Evolutionary conservation across 64 coral and sea anemone species (phyloP).

Genomic region (Platygyra sinensis): DNA sequence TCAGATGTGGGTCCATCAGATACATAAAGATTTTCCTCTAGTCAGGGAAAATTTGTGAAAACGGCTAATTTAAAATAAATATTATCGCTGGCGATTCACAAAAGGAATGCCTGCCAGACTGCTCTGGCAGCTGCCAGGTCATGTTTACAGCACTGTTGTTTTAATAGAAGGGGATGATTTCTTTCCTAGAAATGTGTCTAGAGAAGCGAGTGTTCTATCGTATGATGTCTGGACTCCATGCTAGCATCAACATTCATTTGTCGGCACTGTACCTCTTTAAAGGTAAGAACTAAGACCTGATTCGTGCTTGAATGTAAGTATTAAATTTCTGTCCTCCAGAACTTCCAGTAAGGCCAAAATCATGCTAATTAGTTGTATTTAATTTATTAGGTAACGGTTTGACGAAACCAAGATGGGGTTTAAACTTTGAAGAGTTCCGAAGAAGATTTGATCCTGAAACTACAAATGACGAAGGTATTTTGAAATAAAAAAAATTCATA

Average conservation of each 20-base stretch:
- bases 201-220: slow-evolving; percentile 98
- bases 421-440: slow-evolving; percentile 91
- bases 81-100: too few relatives aligned
- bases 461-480: slow-evolving; percentile 80
- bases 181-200: slow-evolving; percentile 82
- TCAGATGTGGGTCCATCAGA: not conserved
- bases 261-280: slow-evolving; percentile 86
- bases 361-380: too few relatives aligned
- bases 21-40: too few relatives aligned
- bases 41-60: too few relatives aligned
- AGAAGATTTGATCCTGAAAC: slow-evolving; percentile 79
- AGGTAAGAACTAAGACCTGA: slow-evolving; percentile 44
- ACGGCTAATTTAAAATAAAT: too few relatives aligned
- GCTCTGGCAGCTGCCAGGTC: too few relatives aligned
- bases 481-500: not conserved
- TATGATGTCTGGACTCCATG: slow-evolving; percentile 91
- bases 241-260: slow-evolving; percentile 96
- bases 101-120: too few relatives aligned
- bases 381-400: slow-evolving; percentile 65
- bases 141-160: too few relatives aligned
- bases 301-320: too few relatives aligned
- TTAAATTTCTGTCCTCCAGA: too few relatives aligned
- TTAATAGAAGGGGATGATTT: not conserved
- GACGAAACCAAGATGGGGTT: slow-evolving; percentile 84
- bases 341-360: too few relatives aligned